Base-by-base conservation (phyloP, 2,113 vertebrate species). In the Felis chaus region DNA sequence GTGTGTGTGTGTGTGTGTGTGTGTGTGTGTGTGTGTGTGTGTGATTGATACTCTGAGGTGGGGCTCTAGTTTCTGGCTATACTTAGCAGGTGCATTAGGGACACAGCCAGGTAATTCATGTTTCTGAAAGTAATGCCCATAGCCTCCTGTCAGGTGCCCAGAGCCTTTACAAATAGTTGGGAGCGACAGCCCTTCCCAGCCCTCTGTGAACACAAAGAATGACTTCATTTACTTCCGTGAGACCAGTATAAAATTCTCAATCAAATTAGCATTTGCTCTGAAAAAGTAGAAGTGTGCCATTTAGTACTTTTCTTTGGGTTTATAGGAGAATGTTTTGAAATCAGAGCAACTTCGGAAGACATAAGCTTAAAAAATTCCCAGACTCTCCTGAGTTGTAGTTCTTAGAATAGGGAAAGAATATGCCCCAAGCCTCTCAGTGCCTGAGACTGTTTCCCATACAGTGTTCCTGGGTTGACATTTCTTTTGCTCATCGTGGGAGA, bases 221-320 rank as follows among this genome's bases (percentile, higher is more conserved):
- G 50, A 41, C 45, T 94, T 94, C 16, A 63, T 91, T 96, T 65
- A 92, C 65, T 96, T 97, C 88, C 89, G 1, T 85, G 84, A 65
- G 39, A 78, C 61, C 76, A 50, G 90, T 91, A 78, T 92, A 95
- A 95, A 95, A 78, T 96, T 91, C 91, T 88, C 69, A 92, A 57
- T 95, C 89, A 97, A 95, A 55, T 97, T 84, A 91, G 45, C 69
- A 91, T 97, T 97, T 65, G 73, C 90, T 74, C 15, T 63, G 23
- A 61, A 88, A 87, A 94, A 96, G n/a, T 10, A 88, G 63, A 48
- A 74, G 61, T 61, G 15, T 66, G 25, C 71, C 95, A 93, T 96
- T 95, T 63, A 88, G n/a, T 90, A 61, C 68, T 96, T 89, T 74
- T 85, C n/a, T 25, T 90, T 80, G 61, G 73, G 25, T 39, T 89